Percentiles rank a stretch among this genome's conserved stretches.
These are phyloP conservation scores for Drosophila buzzatii DNA, from an alignment of 2,888 invertebrate species.

Conservation along the genomic window DNA sequence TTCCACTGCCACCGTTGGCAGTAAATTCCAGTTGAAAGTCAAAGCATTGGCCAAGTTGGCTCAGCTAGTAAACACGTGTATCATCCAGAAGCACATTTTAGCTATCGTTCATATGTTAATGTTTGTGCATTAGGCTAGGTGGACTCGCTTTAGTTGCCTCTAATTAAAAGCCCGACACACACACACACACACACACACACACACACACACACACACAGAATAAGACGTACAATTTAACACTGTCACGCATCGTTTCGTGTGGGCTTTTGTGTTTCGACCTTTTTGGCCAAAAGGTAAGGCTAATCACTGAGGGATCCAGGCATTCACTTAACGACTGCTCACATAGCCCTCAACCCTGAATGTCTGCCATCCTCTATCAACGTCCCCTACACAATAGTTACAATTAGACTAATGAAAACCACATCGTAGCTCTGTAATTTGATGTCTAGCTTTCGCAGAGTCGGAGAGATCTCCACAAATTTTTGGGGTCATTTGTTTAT, in stretches of 20 bases:
- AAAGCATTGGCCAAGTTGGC: constrained; percentile 49
- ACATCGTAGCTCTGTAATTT: constrained; percentile 72
- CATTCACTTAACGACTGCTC: constrained; percentile 38
- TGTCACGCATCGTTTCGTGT: constrained; percentile 77
- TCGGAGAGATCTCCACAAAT: background rate
- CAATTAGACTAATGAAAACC: constrained; percentile 80
- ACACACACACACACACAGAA: constrained; percentile 7
- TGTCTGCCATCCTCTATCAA: constrained; percentile 15
- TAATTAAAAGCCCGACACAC: constrained; percentile 74
- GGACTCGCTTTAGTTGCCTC: constrained; percentile 62
- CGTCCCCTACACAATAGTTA: constrained; percentile 52
- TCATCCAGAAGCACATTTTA: constrained; percentile 46
- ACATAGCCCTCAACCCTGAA: constrained; percentile 15
- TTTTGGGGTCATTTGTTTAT: constrained; percentile 32
- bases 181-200: constrained; percentile 25
- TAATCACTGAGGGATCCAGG: constrained; percentile 60
- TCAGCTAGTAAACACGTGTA: constrained; percentile 34
- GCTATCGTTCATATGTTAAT: constrained; percentile 76
- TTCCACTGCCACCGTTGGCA: background rate
- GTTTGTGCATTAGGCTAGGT: constrained; percentile 52
- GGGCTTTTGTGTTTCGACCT: constrained; percentile 48
- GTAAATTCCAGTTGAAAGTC: constrained; percentile 29
- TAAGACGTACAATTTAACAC: constrained; percentile 70
- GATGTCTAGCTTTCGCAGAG: constrained; percentile 51
- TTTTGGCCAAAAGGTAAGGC: constrained; percentile 65